Evolutionary conservation across 2,888 invertebrate genomes (phyloP).

Genomic region (Serrognathus titanus): DNA sequence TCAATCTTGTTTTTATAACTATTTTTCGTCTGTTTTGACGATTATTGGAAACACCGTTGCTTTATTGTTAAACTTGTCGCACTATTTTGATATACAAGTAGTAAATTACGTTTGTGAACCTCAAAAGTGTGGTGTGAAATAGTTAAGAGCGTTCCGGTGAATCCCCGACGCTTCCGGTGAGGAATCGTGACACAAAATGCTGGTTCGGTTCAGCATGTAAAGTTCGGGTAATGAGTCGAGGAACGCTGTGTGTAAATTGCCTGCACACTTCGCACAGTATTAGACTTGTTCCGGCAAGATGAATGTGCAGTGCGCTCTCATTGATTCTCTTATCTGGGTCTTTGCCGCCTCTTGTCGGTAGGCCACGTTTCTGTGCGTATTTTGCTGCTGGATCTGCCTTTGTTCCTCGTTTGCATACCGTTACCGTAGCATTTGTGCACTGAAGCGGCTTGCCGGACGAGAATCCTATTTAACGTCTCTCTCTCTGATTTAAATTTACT

Average conservation of each 20-base stretch:
- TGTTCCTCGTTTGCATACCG: background rate
- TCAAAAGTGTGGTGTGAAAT: slow-evolving; percentile 2
- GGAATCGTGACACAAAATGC: background rate
- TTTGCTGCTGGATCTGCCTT: background rate
- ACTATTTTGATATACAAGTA: too few relatives aligned
- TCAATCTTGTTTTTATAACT: too few relatives aligned
- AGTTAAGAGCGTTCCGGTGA: slow-evolving; percentile 7
- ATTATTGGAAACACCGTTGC: too few relatives aligned
- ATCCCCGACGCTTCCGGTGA: background rate
- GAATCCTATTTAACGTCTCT: too few relatives aligned
- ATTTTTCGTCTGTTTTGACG: too few relatives aligned
- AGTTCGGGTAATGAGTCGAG: background rate
- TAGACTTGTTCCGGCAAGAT: background rate
- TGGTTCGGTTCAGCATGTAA: background rate
- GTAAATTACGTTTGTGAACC: background rate
- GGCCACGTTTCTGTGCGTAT: background rate
- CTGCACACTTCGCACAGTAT: slow-evolving; percentile 1
- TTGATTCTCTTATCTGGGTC: background rate
- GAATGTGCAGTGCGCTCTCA: background rate
- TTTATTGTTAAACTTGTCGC: too few relatives aligned
- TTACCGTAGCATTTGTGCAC: background rate
- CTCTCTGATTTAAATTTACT: too few relatives aligned
- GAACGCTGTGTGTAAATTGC: background rate
- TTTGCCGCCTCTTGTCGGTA: background rate
- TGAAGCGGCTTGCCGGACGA: background rate